Percentiles rank a stretch among this genome's conserved stretches.
phyloP scores from a whole-genome alignment of 2,113 vertebrate species.

The Vimba vimba region DNA sequence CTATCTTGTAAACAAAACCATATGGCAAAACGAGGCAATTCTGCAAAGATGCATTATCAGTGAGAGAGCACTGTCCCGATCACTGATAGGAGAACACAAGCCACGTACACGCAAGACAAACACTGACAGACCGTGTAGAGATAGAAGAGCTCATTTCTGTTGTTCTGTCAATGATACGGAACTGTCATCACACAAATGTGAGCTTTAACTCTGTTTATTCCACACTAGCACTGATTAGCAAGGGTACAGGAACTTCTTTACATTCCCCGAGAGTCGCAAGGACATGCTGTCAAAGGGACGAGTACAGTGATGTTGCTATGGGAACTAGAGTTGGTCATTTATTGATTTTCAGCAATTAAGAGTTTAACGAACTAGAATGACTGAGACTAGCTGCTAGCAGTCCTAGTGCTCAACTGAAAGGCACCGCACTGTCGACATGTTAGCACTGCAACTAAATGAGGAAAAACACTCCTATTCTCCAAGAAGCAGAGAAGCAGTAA shows the following conservation, averaged over 20 bases:
- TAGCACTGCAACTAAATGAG: slow-evolving; percentile 25
- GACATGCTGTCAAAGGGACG: slow-evolving; percentile 1
- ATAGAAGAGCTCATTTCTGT: background rate
- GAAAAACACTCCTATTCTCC: background rate
- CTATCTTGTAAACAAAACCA: background rate
- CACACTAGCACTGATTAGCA: slow-evolving; percentile 29
- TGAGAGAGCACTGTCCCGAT: background rate
- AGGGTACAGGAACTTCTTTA: background rate
- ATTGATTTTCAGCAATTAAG: slow-evolving; percentile 20
- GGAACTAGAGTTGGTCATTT: background rate
- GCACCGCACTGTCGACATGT: slow-evolving; percentile 45
- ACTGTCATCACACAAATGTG: background rate
- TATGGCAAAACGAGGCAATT: background rate
- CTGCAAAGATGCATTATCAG: background rate
- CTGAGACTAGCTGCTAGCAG: slow-evolving; percentile 25
- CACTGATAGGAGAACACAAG: background rate
- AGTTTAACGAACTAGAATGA: slow-evolving; percentile 1
- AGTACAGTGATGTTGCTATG: slow-evolving; percentile 3
- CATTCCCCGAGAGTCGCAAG: background rate
- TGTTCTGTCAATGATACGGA: background rate
- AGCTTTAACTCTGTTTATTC: background rate
- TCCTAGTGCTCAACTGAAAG: slow-evolving; percentile 26
- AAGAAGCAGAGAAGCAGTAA: background rate
- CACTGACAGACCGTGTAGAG: background rate
- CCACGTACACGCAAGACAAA: slow-evolving; percentile 14